phyloP scores from a whole-genome alignment of 1,140 invertebrate species.

The Mactra quadrangularis region DNA sequence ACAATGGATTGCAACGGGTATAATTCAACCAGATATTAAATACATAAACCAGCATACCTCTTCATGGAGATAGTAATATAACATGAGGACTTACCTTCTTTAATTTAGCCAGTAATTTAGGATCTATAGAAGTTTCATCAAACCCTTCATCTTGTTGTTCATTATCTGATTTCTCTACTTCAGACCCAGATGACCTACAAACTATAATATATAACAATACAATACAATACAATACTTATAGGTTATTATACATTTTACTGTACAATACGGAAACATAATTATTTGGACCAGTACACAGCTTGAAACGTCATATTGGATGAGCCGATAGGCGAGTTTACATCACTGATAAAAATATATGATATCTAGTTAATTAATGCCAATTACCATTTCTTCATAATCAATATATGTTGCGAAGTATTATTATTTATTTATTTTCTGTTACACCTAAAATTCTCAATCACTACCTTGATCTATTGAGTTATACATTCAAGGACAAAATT shows the following conservation, averaged over 20 bases:
- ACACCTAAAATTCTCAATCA: no score
- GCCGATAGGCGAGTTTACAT: no score
- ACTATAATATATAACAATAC: slow-evolving; percentile 1
- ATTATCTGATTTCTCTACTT: slow-evolving; percentile 43
- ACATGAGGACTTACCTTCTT: slow-evolving; percentile 68
- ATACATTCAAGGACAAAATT: no score
- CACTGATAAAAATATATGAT: background rate
- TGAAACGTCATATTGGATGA: no score
- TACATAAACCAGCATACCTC: no score
- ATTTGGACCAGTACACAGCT: background rate
- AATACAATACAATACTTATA: no score
- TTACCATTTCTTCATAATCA: background rate
- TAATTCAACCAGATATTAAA: no score
- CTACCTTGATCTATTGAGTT: no score
- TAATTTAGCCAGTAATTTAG: slow-evolving; percentile 70
- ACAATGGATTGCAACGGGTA: no score
- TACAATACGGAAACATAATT: no score
- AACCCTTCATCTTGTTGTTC: slow-evolving; percentile 70
- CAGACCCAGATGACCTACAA: slow-evolving; percentile 31
- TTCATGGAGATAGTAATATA: no score
- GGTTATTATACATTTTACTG: no score
- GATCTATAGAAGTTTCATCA: slow-evolving; percentile 67
- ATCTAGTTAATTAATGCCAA: background rate
- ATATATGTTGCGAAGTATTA: background rate
- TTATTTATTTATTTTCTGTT: background rate